These are phyloP conservation scores for Labroides dimidiatus DNA, from an alignment of 2,797 vertebrate species.

Conservation along the genomic window DNA sequence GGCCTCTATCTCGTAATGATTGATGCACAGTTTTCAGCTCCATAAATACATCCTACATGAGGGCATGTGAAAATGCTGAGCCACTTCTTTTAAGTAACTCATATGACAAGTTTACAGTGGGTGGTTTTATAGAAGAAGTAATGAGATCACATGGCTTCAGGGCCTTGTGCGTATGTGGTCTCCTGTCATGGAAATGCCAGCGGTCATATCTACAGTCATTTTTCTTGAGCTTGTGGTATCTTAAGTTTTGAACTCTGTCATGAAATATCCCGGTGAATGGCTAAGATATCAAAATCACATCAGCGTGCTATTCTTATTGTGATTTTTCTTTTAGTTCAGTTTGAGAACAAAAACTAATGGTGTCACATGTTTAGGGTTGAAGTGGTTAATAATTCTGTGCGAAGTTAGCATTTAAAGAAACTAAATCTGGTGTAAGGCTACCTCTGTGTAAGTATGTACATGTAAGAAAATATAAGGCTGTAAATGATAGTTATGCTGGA, in stretches of 20 bases:
- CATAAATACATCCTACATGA: conserved; percentile 4
- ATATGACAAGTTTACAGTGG: conserved; percentile 1
- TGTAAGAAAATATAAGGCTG: not conserved
- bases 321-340: not conserved
- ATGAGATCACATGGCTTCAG: conserved; percentile 28
- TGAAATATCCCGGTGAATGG: not conserved
- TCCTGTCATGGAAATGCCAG: conserved; percentile 9
- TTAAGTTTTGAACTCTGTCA: not conserved
- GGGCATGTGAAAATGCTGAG: conserved; percentile 15
- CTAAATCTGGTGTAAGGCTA: not conserved
- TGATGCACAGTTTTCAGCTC: not conserved
- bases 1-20: not conserved
- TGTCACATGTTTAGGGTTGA: not conserved
- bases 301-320: not conserved
- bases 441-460: not conserved
- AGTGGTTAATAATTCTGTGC: conserved; percentile 8
- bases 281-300: not conserved
- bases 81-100: conserved; percentile 9
- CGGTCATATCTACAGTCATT: not conserved
- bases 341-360: not conserved
- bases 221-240: no score
- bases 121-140: conserved; percentile 28
- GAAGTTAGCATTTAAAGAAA: not conserved
- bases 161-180: not conserved
- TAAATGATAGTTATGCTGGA: not conserved